These are phyloP conservation scores for Corythoichthys intestinalis DNA, from an alignment of 2,113 vertebrate genomes.

Conservation along the genomic window DNA sequence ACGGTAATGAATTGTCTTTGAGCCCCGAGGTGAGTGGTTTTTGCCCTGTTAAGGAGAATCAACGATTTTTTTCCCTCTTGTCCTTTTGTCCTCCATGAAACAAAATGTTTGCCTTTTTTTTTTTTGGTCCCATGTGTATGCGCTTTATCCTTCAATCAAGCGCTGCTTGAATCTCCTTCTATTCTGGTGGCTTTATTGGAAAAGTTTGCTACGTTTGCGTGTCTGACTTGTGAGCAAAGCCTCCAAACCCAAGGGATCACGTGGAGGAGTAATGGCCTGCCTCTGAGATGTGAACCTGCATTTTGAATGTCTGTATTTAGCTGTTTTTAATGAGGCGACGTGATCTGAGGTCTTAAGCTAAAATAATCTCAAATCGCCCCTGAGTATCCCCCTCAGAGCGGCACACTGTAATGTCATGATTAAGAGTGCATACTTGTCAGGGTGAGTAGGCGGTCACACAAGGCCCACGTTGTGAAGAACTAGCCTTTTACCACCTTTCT, in stretches of 20 bases:
- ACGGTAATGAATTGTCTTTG: conserved; percentile 62
- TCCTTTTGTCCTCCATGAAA: conserved; percentile 45
- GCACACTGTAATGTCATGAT: conserved; percentile 68
- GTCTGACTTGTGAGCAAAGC: conserved; percentile 67
- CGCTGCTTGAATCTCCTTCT: conserved; percentile 62
- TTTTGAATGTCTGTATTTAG: conserved; percentile 71
- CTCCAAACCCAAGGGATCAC: conserved; percentile 48
- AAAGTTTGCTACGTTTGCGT: conserved; percentile 55
- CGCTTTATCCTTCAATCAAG: conserved; percentile 66
- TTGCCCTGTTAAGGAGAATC: conserved; percentile 51
- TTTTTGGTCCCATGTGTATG: conserved; percentile 43
- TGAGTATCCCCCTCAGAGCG: conserved; percentile 56
- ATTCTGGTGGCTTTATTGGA: conserved; percentile 62
- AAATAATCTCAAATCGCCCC: conserved; percentile 68
- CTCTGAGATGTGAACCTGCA: conserved; percentile 61
- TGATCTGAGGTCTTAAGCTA: conserved; percentile 69
- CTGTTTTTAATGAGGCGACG: conserved; percentile 70
- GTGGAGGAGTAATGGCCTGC: conserved; percentile 56
- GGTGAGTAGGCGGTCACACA: conserved; percentile 73
- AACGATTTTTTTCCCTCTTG: conserved; percentile 33
- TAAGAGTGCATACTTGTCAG: conserved; percentile 63
- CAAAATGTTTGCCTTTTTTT: conserved; percentile 43
- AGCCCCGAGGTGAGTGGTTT: conserved; percentile 59
- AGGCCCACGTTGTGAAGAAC: conserved; percentile 64
- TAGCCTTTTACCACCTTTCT: conserved; percentile 63